phyloP scores from a whole-genome alignment of 2,113 vertebrate species.

The Rousettus leschenaultii region DNA sequence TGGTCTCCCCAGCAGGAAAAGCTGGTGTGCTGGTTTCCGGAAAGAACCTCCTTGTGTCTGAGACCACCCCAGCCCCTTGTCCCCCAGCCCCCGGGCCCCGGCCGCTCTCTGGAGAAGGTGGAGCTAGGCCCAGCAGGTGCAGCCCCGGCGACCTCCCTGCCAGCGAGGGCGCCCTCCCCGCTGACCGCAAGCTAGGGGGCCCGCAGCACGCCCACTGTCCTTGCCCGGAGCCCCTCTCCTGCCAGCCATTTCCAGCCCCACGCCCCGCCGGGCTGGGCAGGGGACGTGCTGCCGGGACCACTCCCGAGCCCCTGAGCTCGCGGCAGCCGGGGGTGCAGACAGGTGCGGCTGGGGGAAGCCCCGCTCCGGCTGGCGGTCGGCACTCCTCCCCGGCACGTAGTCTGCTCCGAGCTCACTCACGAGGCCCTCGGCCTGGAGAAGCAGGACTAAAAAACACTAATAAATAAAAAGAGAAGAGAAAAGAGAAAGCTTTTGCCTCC shows the following conservation, averaged over 20 bases:
- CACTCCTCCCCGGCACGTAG: neutral
- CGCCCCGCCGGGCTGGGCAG: neutral
- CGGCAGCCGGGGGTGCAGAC: neutral
- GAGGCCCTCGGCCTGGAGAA: neutral
- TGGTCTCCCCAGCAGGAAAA: constrained; percentile 34
- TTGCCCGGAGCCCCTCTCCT: constrained; percentile 57
- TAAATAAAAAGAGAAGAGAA: too few relatives aligned
- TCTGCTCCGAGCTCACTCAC: neutral
- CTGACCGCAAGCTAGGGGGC: constrained; percentile 57
- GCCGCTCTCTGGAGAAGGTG: constrained; percentile 63
- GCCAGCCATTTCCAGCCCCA: constrained; percentile 33
- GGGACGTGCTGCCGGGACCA: neutral
- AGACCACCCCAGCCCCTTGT: neutral
- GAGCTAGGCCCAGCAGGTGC: constrained; percentile 66
- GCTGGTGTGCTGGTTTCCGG: constrained; percentile 56
- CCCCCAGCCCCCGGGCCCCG: neutral
- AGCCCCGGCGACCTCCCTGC: constrained; percentile 67
- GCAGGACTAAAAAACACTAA: neutral
- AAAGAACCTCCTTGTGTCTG: constrained; percentile 36
- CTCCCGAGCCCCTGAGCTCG: neutral
- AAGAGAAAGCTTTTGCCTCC: neutral
- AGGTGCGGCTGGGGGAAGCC: neutral
- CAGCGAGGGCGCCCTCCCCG: constrained; percentile 66
- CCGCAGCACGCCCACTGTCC: constrained; percentile 7
- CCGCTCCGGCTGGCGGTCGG: neutral